A percentile compares a stretch with the other conserved stretches of the same genome.
phyloP scores from a whole-genome alignment of 2,797 vertebrate genomes.

The Ibycter americanus region DNA sequence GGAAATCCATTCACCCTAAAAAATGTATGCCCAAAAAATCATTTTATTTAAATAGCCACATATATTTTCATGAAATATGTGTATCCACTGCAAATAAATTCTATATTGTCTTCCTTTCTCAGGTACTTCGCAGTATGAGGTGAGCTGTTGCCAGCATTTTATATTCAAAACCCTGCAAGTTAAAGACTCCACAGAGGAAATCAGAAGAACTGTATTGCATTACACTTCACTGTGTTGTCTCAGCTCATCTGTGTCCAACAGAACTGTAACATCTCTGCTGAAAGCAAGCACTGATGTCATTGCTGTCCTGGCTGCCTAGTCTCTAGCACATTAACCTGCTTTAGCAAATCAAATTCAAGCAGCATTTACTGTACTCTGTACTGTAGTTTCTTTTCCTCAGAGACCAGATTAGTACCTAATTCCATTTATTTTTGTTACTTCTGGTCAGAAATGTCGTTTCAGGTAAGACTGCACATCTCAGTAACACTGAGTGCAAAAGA shows the following conservation, averaged over 20 bases:
- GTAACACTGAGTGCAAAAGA: not conserved
- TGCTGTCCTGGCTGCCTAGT: not conserved
- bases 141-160: not conserved
- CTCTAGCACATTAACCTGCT: not conserved
- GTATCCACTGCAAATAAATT: not conserved
- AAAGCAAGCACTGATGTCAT: rapidly evolving
- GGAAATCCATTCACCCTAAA: not conserved
- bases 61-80: not conserved
- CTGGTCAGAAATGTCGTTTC: not conserved
- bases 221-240: not conserved
- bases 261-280: not conserved
- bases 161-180: not conserved
- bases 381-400: not conserved
- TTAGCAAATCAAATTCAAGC: constrained; percentile 33
- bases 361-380: not conserved
- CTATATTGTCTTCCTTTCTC: not conserved
- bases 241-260: not conserved
- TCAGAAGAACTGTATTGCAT: not conserved
- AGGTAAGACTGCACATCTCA: not conserved
- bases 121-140: not conserved
- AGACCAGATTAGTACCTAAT: constrained; percentile 10
- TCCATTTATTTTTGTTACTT: constrained; percentile 6
- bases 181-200: not conserved
- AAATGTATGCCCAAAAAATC: rapidly evolving
- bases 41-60: not conserved